phyloP scores from a whole-genome alignment of 2,888 invertebrate species.

The Druceiella hillmani region DNA sequence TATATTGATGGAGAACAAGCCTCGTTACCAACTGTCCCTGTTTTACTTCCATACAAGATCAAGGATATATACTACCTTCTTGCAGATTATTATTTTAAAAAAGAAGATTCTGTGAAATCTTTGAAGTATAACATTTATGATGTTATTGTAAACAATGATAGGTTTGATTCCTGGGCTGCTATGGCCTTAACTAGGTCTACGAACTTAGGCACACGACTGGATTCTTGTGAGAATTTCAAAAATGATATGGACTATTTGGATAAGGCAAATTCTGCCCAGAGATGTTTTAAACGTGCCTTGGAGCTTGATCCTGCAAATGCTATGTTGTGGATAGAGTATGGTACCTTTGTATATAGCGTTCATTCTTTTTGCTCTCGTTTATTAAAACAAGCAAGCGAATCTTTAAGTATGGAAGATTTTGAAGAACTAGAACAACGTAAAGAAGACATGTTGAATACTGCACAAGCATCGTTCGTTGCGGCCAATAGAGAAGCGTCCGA shows the following conservation, averaged over 20 bases:
- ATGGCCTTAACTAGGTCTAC: constrained; percentile 76
- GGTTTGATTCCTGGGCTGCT: constrained; percentile 92
- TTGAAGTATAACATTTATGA: constrained; percentile 80
- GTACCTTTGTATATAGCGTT: constrained; percentile 82
- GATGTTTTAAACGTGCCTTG: constrained; percentile 77
- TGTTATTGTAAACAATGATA: constrained; percentile 69
- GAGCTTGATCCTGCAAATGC: constrained; percentile 68
- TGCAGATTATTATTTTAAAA: constrained; percentile 90
- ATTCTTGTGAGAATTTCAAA: constrained; percentile 59
- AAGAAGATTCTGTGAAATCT: constrained; percentile 68
- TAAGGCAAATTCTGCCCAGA: constrained; percentile 66
- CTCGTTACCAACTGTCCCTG: constrained; percentile 49
- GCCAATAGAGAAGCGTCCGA: constrained; percentile 56
- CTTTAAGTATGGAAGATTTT: constrained; percentile 68
- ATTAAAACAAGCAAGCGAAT: constrained; percentile 74
- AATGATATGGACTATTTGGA: constrained; percentile 60
- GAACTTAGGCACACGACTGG: constrained; percentile 73
- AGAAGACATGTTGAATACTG: constrained; percentile 71
- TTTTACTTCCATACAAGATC: constrained; percentile 54
- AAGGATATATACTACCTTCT: constrained; percentile 83
- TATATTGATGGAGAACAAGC: constrained; percentile 61
- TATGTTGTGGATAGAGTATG: constrained; percentile 86
- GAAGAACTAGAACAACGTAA: constrained; percentile 70
- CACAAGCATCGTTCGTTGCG: constrained; percentile 71
- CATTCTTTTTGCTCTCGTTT: constrained; percentile 87